Base-by-base conservation (phyloP, 2,888 invertebrate species). In the Cryptus viduatorius region DNA sequence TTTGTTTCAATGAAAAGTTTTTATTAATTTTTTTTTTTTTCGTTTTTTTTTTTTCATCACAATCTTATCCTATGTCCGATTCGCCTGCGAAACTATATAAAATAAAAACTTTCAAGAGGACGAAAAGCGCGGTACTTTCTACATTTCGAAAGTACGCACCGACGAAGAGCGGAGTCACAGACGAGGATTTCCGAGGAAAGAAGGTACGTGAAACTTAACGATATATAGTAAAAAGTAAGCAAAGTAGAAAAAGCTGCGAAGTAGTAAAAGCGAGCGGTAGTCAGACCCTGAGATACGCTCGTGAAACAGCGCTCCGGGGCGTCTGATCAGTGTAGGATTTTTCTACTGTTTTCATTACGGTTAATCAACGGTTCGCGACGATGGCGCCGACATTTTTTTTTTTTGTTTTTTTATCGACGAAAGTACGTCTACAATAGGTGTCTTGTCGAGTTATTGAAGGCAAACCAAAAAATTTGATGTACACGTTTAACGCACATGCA, bases 141-240 rank as follows among this genome's bases (percentile, higher is more conserved):
- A 7, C 7, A 19, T 16, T 53, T 16, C 19, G 53, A 53, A 7
- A 16, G 50, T 4, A 50, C n/a, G 5, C 3, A 29, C 24, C 24
- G 44, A 14, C 48, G 1, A 10, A 7, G 3, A 31, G 48, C 10
- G 64, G 48, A 56, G 24, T 24, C 19, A 10, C 4, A 24, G 4
- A 19, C 61, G n/a, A 8, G n/a, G n/a, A n/a, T n/a, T n/a, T n/a
- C n/a, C n/a, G n/a, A n/a, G 16, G 48, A 1, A 48, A 64, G 4
- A 16, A 75, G 73, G 73, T 64, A 75, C 12, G 73, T 75, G 64
- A 59, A 3, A 16, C 16, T 19, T 7, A 19, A 53, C 19, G 59
- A 59, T 59, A 8, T 7, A 59, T 10, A 59, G 59, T 24, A 24
- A 24, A 14, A 24, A 56, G 56, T 24, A 48, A 48, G 2, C 48